A percentile compares a stretch with the other conserved stretches of the same genome.
These are phyloP conservation scores for Hirundo rustica DNA, from an alignment of 2,797 vertebrate genomes.

Conservation along the genomic window DNA sequence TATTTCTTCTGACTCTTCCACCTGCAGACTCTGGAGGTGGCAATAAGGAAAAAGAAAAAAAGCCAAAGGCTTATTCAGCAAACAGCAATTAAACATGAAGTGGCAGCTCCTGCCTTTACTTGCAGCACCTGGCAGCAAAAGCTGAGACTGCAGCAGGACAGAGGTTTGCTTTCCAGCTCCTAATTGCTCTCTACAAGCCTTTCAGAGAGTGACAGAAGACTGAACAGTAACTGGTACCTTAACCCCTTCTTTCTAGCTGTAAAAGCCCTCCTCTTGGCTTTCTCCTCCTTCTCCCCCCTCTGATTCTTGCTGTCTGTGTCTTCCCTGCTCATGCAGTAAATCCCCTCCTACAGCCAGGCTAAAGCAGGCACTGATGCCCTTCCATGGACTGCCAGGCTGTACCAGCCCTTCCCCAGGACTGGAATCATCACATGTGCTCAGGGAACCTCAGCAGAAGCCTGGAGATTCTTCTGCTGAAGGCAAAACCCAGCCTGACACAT, in stretches of 20 bases:
- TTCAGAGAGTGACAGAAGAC: background rate
- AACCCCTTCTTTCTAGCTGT: background rate
- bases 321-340: background rate
- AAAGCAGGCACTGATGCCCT: fast-evolving
- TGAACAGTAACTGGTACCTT: background rate
- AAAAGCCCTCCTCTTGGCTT: background rate
- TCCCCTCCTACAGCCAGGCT: fast-evolving
- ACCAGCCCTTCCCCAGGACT: background rate
- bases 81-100: slow-evolving; percentile 5
- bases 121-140: background rate
- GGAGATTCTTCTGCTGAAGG: background rate
- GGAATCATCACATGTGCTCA: fast-evolving
- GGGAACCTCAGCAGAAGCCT: background rate
- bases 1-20: background rate
- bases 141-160: background rate
- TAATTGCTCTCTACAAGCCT: background rate
- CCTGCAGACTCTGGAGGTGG: background rate
- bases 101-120: background rate
- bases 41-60: background rate
- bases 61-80: background rate
- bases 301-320: fast-evolving
- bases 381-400: background rate
- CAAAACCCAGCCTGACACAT: background rate
- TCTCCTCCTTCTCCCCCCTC: background rate
- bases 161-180: background rate